These are phyloP conservation scores for Petromus typicus DNA, from an alignment of 2,113 vertebrate species.

Conservation along the genomic window DNA sequence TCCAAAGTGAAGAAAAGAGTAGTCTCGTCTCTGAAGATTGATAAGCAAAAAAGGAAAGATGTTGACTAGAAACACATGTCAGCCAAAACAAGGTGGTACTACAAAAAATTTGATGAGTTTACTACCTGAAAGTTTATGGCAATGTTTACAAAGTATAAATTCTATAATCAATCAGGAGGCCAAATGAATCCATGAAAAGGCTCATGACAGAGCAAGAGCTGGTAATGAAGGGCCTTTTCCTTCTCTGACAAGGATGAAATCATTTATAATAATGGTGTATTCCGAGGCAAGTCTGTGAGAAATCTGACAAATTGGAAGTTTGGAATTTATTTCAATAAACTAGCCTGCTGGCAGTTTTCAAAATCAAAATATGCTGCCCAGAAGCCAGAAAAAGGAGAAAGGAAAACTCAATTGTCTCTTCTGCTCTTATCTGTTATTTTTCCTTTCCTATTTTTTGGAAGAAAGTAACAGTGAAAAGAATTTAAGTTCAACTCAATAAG, in stretches of 20 bases:
- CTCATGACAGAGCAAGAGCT: conserved; percentile 57
- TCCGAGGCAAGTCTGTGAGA: conserved; percentile 54
- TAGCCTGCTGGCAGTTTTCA: conserved; percentile 55
- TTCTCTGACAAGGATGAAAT: conserved; percentile 69
- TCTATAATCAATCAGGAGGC: conserved; percentile 73
- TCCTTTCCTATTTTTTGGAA: neutral
- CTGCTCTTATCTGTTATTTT: conserved; percentile 14
- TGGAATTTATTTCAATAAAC: conserved; percentile 68
- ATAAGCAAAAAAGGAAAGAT: conserved; percentile 41
- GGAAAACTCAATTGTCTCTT: conserved; percentile 38
- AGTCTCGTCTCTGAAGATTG: neutral
- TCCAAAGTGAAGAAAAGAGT: conserved; percentile 15
- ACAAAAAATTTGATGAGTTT: conserved; percentile 65
- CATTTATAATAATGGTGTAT: conserved; percentile 63
- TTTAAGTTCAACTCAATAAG: conserved; percentile 44
- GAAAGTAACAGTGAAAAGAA: conserved; percentile 34
- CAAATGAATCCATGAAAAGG: conserved; percentile 64
- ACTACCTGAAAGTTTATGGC: conserved; percentile 66
- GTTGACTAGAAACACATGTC: conserved; percentile 24
- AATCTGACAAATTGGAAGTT: conserved; percentile 64
- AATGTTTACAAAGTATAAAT: conserved; percentile 72
- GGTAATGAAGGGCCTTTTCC: conserved; percentile 74
- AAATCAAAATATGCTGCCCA: conserved; percentile 59
- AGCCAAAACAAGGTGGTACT: conserved; percentile 39
- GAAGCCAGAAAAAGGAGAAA: conserved; percentile 40